A percentile compares a stretch with the other conserved stretches of the same genome.
phyloP scores from a whole-genome alignment of 2,797 vertebrate genomes.

The Corythornis leucogaster region DNA sequence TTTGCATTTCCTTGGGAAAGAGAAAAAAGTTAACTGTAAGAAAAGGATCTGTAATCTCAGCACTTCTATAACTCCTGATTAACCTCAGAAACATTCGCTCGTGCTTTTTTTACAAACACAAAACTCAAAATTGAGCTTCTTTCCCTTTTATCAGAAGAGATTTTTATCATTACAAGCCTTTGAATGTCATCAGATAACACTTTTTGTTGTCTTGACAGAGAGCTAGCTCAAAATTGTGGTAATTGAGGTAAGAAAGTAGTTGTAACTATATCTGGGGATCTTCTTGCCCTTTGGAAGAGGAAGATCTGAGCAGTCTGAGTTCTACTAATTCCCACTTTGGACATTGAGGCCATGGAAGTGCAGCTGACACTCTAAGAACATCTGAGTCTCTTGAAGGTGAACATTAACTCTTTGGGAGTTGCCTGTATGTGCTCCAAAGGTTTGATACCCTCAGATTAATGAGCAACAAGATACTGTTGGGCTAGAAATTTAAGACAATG shows the following conservation, averaged over 20 bases:
- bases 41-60: conserved; percentile 41
- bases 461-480: background rate
- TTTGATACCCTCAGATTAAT: background rate
- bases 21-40: background rate
- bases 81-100: conserved; percentile 13
- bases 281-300: background rate
- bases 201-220: conserved; percentile 25
- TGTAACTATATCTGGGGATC: background rate
- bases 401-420: background rate
- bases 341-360: background rate
- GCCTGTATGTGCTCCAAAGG: background rate
- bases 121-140: background rate
- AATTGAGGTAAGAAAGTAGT: conserved; percentile 16
- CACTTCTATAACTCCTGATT: conserved; percentile 40
- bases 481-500: background rate
- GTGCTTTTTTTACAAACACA: background rate
- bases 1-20: conserved; percentile 7
- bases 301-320: background rate
- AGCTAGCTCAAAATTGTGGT: background rate
- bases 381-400: background rate
- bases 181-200: conserved; percentile 32
- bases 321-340: background rate
- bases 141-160: background rate
- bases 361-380: background rate
- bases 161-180: background rate